phyloP scores from a whole-genome alignment of 2,888 invertebrate species.

The Petrophora chlorosata region DNA sequence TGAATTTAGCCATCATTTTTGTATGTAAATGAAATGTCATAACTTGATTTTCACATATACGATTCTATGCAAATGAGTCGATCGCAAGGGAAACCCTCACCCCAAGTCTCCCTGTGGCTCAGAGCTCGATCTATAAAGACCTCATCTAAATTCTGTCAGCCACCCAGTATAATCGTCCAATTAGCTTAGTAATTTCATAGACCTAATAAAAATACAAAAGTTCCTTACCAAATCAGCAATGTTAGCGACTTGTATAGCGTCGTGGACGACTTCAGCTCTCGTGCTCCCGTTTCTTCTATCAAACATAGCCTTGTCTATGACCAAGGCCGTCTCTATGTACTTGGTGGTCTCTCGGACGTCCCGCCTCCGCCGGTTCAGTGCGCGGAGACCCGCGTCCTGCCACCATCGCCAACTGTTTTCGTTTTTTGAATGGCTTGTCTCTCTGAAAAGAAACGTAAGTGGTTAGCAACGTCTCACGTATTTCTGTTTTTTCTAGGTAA shows the following conservation, averaged over 20 bases:
- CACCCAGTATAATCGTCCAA: too few relatives aligned
- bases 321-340: slow-evolving; percentile 97
- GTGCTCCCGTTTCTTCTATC: slow-evolving; percentile 95
- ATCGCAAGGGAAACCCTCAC: too few relatives aligned
- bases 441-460: slow-evolving; percentile 46
- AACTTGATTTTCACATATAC: too few relatives aligned
- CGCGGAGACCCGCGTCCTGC: slow-evolving; percentile 64
- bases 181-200: neutral
- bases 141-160: too few relatives aligned
- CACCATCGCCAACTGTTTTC: slow-evolving; percentile 71
- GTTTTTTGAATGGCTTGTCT: slow-evolving; percentile 51
- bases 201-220: neutral
- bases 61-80: too few relatives aligned
- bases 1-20: too few relatives aligned
- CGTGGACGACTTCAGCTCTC: slow-evolving; percentile 94
- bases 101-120: too few relatives aligned
- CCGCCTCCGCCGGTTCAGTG: slow-evolving; percentile 76
- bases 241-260: slow-evolving; percentile 98
- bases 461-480: too few relatives aligned
- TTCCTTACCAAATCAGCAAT: slow-evolving; percentile 96
- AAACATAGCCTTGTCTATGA: slow-evolving; percentile 98
- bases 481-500: too few relatives aligned
- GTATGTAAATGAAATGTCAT: too few relatives aligned
- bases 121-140: too few relatives aligned
- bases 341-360: slow-evolving; percentile 96